Conservation (phyloP, 1,140 invertebrate genomes). For the Caenorhabditis tropicalis region DNA sequence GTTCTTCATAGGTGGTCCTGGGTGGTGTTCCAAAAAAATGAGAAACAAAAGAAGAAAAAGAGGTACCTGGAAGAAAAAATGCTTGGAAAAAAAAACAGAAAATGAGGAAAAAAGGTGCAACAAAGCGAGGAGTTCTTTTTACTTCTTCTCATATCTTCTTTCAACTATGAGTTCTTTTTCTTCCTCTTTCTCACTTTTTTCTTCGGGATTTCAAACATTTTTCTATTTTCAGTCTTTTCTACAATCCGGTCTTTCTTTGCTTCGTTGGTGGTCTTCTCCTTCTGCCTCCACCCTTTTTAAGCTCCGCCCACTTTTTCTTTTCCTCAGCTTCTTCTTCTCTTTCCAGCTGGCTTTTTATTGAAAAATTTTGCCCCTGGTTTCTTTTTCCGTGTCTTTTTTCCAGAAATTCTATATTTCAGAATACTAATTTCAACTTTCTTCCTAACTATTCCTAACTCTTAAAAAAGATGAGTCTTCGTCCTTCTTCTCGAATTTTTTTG, state of each 20-base stretch:
- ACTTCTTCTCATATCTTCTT: conserved; percentile 24
- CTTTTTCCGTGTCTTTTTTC: not conserved
- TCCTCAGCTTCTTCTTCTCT: not conserved
- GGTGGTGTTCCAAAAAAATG: not conserved
- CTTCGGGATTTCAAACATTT: not conserved
- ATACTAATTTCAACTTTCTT: not conserved
- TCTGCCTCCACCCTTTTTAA: not conserved
- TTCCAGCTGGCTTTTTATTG: not conserved
- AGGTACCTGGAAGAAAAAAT: not conserved
- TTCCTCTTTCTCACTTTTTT: not conserved
- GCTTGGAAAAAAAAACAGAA: not conserved
- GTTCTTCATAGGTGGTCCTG: not conserved
- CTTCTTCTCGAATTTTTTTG: not conserved
- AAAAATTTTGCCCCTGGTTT: not conserved
- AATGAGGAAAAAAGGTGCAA: conserved; percentile 32
- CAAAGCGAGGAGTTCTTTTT: not conserved
- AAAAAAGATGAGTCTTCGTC: not conserved
- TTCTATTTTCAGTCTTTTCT: not conserved
- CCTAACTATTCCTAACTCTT: not conserved
- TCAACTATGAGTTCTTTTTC: not conserved
- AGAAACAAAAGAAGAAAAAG: not conserved
- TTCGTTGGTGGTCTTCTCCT: not conserved
- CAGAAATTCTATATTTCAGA: not conserved
- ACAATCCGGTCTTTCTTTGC: not conserved
- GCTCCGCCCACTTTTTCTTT: not conserved